Percentiles rank a stretch among this genome's conserved stretches.
phyloP scores from a whole-genome alignment of 2,888 invertebrate species.

The Parnassius glacialis region DNA sequence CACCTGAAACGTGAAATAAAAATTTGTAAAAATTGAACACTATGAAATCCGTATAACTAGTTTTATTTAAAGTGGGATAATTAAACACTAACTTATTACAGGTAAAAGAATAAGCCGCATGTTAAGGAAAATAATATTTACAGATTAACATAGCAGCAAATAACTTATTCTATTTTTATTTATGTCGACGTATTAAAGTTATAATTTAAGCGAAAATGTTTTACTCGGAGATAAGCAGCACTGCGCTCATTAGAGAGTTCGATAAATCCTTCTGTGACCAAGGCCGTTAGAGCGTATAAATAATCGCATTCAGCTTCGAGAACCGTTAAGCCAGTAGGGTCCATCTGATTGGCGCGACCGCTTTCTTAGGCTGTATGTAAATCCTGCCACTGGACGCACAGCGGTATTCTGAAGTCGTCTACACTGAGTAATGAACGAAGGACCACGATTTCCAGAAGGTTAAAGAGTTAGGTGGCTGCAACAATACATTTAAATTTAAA shows the following conservation, averaged over 20 bases:
- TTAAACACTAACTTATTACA: too few relatives aligned
- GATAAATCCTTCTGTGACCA: conserved; percentile 21
- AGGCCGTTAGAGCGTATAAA: conserved; percentile 27
- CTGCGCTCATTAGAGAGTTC: conserved; percentile 16
- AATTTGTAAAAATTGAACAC: too few relatives aligned
- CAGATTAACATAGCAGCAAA: too few relatives aligned
- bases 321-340: conserved; percentile 23
- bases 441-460: background rate
- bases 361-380: conserved; percentile 26
- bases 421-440: conserved; percentile 11
- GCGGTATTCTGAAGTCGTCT: conserved; percentile 20
- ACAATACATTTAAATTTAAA: too few relatives aligned
- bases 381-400: conserved; percentile 19
- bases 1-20: too few relatives aligned
- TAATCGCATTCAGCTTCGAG: conserved; percentile 21
- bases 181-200: too few relatives aligned
- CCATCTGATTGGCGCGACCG: conserved; percentile 25
- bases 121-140: too few relatives aligned
- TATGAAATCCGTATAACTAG: too few relatives aligned
- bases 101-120: too few relatives aligned
- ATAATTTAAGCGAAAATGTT: background rate
- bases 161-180: too few relatives aligned
- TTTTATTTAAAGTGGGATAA: too few relatives aligned
- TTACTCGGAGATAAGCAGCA: conserved; percentile 14
- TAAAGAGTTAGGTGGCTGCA: background rate